Evolutionary conservation across 1,140 invertebrate species (phyloP).

Genomic region (Ooceraea biroi): DNA sequence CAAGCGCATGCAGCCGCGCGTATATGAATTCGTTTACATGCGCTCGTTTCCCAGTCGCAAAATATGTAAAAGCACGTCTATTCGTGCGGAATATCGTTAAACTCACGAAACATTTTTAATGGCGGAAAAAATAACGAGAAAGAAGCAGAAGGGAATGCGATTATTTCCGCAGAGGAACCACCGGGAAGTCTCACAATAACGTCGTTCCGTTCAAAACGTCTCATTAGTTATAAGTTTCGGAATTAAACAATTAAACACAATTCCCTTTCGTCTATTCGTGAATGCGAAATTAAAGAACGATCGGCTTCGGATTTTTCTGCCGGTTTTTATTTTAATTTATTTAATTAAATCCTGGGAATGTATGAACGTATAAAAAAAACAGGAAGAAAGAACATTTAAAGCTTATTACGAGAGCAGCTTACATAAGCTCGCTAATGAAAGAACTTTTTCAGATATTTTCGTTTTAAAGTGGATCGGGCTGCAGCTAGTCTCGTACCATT

Average conservation of each 20-base stretch:
- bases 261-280: not conserved
- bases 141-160: not conserved
- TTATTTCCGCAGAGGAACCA: not conserved
- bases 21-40: conserved; percentile 21
- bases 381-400: not conserved
- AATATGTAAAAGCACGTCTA: conserved; percentile 14
- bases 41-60: conserved; percentile 17
- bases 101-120: conserved; percentile 26
- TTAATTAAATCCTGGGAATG: not conserved
- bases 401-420: conserved; percentile 4
- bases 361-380: not conserved
- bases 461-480: conserved; percentile 20
- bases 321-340: conserved; percentile 15
- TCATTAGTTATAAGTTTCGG: not conserved
- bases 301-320: not conserved
- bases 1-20: conserved; percentile 12
- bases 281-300: not conserved
- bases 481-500: conserved; percentile 3
- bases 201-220: not conserved
- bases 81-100: not conserved
- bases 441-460: conserved; percentile 38
- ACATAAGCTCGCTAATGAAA: conserved; percentile 41
- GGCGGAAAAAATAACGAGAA: conserved; percentile 3
- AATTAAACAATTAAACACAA: not conserved
- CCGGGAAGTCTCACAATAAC: not conserved